phyloP scores from a whole-genome alignment of 2,113 vertebrate species.

The Chascanopsetta lugubris region DNA sequence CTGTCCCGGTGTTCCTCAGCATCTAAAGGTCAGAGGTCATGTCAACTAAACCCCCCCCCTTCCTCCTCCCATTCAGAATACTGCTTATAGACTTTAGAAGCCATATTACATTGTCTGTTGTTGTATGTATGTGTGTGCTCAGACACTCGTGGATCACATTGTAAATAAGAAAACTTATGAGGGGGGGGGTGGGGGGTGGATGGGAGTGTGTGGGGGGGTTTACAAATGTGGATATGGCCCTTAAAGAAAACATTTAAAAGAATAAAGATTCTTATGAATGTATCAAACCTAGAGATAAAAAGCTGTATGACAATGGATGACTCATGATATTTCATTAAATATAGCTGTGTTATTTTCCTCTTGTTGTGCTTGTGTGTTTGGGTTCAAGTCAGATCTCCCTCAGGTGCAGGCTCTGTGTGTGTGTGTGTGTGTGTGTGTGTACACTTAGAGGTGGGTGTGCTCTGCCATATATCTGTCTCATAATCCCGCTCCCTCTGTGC shows the following conservation, averaged over 20 bases:
- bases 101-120: constrained; percentile 64
- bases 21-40: constrained; percentile 39
- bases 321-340: constrained; percentile 79
- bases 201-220: background rate
- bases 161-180: constrained; percentile 63
- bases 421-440: constrained; percentile 8
- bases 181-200: background rate
- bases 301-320: constrained; percentile 71
- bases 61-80: constrained; percentile 25
- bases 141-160: constrained; percentile 59
- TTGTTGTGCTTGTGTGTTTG: constrained; percentile 33
- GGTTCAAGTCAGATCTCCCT: background rate
- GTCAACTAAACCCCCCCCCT: too few species aligned
- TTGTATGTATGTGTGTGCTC: constrained; percentile 58
- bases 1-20: constrained; percentile 29
- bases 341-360: constrained; percentile 75
- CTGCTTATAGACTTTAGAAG: constrained; percentile 66
- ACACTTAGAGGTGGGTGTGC: constrained; percentile 26
- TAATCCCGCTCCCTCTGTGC: constrained; percentile 67
- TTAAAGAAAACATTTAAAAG: constrained; percentile 48
- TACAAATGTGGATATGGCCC: constrained; percentile 24
- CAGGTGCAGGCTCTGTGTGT: background rate
- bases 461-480: constrained; percentile 50
- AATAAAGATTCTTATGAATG: constrained; percentile 70
- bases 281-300: constrained; percentile 68